Conservation (phyloP, 2,797 vertebrate genomes). For the Gambelia wislizenii region DNA sequence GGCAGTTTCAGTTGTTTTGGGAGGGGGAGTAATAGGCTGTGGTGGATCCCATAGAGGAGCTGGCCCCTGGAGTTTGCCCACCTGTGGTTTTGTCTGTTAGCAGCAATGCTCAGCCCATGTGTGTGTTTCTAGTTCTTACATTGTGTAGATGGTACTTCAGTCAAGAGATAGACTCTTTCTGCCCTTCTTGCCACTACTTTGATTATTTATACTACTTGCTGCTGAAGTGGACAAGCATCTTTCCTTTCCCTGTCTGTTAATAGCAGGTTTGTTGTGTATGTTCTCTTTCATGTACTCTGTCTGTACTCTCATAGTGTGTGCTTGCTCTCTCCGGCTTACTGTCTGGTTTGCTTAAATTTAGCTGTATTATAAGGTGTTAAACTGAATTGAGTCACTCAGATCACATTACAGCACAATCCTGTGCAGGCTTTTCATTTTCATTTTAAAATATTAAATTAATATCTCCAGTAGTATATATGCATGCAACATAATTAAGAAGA, state of each 20-base stretch:
- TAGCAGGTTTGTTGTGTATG: not conserved
- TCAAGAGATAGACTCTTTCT: not conserved
- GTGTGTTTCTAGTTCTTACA: constrained; percentile 16
- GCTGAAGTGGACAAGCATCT: not conserved
- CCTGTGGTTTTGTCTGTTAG: not conserved
- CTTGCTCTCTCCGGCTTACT: constrained; percentile 9
- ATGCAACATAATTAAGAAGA: not conserved
- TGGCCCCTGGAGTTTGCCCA: not conserved
- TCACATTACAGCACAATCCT: not conserved
- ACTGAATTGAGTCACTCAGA: not conserved
- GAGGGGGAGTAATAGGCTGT: too few relatives aligned
- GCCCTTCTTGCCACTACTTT: not conserved
- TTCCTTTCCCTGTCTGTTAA: not conserved
- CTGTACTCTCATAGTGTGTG: constrained; percentile 47
- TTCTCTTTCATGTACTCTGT: constrained; percentile 51
- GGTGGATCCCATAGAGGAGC: too few relatives aligned
- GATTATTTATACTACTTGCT: not conserved
- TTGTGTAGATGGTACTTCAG: constrained; percentile 30
- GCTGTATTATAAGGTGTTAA: constrained; percentile 39
- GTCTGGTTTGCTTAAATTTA: constrained; percentile 43
- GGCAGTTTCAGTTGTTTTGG: too few relatives aligned
- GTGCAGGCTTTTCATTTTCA: not conserved
- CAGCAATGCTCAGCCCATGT: too few relatives aligned
- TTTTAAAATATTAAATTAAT: not conserved
- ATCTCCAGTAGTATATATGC: not conserved